Evolutionary conservation across 2,797 vertebrate species (phyloP).

Genomic region (Macrochelys suwanniensis): DNA sequence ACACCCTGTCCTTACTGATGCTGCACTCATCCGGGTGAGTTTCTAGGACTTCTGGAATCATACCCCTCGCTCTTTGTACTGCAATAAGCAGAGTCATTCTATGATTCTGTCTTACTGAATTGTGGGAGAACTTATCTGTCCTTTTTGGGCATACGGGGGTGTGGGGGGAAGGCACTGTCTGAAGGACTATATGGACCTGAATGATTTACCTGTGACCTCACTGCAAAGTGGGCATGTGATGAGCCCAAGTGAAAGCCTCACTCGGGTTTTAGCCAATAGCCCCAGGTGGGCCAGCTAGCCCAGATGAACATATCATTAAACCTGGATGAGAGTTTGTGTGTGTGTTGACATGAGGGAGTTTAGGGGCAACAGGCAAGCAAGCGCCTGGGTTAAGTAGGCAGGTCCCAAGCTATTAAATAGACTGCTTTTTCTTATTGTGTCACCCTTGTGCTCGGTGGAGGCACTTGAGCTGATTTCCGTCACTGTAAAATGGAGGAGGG

Average conservation of each 20-base stretch:
- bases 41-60: neutral
- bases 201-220: neutral
- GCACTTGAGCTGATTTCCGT: conserved; percentile 15
- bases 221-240: neutral
- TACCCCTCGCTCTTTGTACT: neutral
- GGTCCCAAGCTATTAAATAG: accelerated
- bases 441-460: neutral
- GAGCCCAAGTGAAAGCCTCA: neutral
- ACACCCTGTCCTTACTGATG: neutral
- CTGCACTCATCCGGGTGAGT: neutral
- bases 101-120: too few relatives aligned
- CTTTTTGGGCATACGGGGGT: neutral
- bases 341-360: neutral
- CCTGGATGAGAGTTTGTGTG: neutral
- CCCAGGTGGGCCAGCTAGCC: neutral
- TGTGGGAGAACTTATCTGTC: neutral
- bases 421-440: accelerated
- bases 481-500: conserved; percentile 22
- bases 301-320: accelerated
- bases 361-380: accelerated
- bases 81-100: neutral
- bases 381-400: neutral
- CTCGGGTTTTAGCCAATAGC: neutral
- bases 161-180: too few relatives aligned
- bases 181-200: neutral